Base-by-base conservation (phyloP, 2,888 invertebrate genomes). In the Ectemnius lituratus region DNA sequence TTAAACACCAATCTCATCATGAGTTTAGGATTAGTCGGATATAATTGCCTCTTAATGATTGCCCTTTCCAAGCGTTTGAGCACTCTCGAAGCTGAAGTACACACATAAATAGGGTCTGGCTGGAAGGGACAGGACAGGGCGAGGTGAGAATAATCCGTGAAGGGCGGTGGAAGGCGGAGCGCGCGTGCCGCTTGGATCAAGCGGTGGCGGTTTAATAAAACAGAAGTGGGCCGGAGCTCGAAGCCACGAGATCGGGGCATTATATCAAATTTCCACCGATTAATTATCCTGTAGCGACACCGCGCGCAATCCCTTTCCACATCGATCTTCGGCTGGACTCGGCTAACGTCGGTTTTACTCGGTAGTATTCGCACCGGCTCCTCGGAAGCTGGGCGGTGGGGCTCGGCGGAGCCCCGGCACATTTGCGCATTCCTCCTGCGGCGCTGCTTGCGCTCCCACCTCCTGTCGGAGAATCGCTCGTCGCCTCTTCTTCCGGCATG, bases 371-470 rank as follows among this genome's bases (percentile, higher is more conserved):
- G 83, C 68, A 79, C 60, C 58, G 65, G 75, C 64, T 78, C 73
- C 80, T 74, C 76, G 65, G 61, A 74, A 73, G 75, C 72, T 73
- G 80, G 76, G 66, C 81, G 82, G 86, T 81, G 83, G 84, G 83
- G 85, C 80, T 81, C 76, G 79, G 80, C 83, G 70, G 80, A 81
- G 78, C 61, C 67, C 63, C 70, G 76, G 67, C 72, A 80, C 80
- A 76, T 80, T 76, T 80, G 77, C 68, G 83, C 80, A 86, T 82
- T 87, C 86, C 85, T 81, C 84, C 81, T 79, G 77, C 78, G 73
- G 84, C 85, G 78, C 75, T 62, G 78, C 78, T 64, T 66, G 82
- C 73, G 82, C 81, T 75, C 64, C 74, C 62, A 65, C 73, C 59
- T 61, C 66, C 37, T 11, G 37, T 1, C 37, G 37, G 37, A 37